Evolutionary conservation across 2,113 vertebrate genomes (phyloP).

Genomic region (Mugil cephalus): DNA sequence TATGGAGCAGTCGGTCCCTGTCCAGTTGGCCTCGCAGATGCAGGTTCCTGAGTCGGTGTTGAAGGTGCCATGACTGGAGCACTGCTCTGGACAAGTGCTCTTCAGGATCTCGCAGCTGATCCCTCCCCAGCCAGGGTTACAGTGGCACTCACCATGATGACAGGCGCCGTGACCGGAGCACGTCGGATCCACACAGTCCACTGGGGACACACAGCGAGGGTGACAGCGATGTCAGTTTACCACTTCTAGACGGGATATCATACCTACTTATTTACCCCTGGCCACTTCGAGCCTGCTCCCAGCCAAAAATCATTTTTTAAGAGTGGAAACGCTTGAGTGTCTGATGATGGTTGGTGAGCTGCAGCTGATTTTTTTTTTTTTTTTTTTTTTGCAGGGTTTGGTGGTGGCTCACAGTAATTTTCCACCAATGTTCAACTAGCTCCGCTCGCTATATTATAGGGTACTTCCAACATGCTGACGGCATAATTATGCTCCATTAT

Average conservation of each 20-base stretch:
- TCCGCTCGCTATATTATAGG: slow-evolving; percentile 61
- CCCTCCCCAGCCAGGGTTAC: slow-evolving; percentile 95
- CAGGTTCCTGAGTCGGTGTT: slow-evolving; percentile 93
- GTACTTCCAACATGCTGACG: slow-evolving; percentile 54
- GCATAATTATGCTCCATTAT: slow-evolving; percentile 71
- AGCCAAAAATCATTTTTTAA: slow-evolving; percentile 28
- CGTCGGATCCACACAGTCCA: slow-evolving; percentile 93
- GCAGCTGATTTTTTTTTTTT: slow-evolving; percentile 19
- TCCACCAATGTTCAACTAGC: slow-evolving; percentile 46
- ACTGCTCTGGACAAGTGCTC: slow-evolving; percentile 96
- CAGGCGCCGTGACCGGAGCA: slow-evolving; percentile 94
- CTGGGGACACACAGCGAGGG: slow-evolving; percentile 75
- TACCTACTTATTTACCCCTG: slow-evolving; percentile 41
- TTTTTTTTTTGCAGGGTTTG: slow-evolving; percentile 29
- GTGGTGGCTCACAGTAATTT: slow-evolving; percentile 50
- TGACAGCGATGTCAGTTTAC: slow-evolving; percentile 70
- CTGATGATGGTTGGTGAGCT: slow-evolving; percentile 35
- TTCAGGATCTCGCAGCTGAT: slow-evolving; percentile 92
- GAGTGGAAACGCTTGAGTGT: slow-evolving; percentile 27
- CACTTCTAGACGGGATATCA: slow-evolving; percentile 34
- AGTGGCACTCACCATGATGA: slow-evolving; percentile 96
- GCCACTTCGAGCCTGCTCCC: slow-evolving; percentile 20
- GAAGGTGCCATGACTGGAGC: slow-evolving; percentile 94
- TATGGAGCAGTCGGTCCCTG: slow-evolving; percentile 94
- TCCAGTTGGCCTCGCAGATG: slow-evolving; percentile 94